Evolutionary conservation across 2,797 vertebrate species (phyloP).

Genomic region (Poecilia picta): DNA sequence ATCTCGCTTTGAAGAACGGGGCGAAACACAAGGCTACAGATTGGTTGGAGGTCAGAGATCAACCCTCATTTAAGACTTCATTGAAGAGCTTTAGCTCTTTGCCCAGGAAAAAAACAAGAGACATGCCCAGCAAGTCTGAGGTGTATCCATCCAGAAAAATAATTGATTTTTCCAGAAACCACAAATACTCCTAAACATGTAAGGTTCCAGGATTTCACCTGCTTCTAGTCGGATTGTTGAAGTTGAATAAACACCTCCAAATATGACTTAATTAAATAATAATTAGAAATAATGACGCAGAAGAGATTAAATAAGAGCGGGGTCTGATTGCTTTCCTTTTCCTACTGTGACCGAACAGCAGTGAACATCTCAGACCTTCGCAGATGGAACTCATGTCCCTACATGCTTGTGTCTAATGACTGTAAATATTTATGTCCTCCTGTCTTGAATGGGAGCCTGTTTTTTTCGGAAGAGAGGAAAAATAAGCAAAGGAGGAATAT

Average conservation of each 20-base stretch:
- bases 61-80: constrained; percentile 56
- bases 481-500: constrained; percentile 27
- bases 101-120: constrained; percentile 30
- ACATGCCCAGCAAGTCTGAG: constrained; percentile 32
- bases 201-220: constrained; percentile 36
- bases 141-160: constrained; percentile 60
- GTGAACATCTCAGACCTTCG: constrained; percentile 24
- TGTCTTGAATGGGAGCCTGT: constrained; percentile 45
- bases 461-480: constrained; percentile 42
- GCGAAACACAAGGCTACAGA: constrained; percentile 32
- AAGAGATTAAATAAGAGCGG: not conserved
- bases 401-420: constrained; percentile 61
- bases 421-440: constrained; percentile 68
- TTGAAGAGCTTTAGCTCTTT: constrained; percentile 50
- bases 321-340: constrained; percentile 9
- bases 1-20: constrained; percentile 24
- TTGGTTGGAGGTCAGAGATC: constrained; percentile 55
- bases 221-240: constrained; percentile 16
- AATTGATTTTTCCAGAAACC: constrained; percentile 47
- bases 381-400: constrained; percentile 39
- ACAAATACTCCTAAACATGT: constrained; percentile 38
- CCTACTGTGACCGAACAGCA: not conserved
- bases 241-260: not conserved
- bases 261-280: not conserved
- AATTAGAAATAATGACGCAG: constrained; percentile 2